Percentiles rank a stretch among this genome's conserved stretches.
phyloP scores from a whole-genome alignment of 1,140 invertebrate genomes.

The Teleogryllus occipitalis region DNA sequence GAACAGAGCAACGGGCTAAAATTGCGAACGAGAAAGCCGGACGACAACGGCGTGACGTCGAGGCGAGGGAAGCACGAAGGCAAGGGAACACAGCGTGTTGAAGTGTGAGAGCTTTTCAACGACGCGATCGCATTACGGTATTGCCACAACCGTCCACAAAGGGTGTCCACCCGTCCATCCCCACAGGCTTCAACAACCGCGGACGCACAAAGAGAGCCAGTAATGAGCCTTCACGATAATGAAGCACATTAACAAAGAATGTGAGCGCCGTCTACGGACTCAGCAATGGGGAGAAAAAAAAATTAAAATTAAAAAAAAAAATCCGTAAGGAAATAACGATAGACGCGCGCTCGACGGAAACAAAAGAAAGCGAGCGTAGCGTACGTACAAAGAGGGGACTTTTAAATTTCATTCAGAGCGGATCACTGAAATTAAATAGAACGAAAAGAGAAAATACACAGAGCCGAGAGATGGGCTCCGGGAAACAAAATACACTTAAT shows the following conservation, averaged over 20 bases:
- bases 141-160: no score
- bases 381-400: background rate
- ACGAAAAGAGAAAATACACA: background rate
- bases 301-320: background rate
- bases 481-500: background rate
- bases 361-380: background rate
- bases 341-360: background rate
- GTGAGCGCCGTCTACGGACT: background rate
- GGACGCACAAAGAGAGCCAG: background rate
- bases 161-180: no score
- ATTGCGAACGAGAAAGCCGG: no score
- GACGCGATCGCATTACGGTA: no score
- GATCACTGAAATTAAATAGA: background rate
- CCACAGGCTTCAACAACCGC: background rate
- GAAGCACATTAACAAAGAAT: slow-evolving; percentile 5
- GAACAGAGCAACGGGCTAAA: no score
- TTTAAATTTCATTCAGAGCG: background rate
- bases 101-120: no score
- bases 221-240: background rate
- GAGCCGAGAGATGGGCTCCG: background rate
- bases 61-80: no score
- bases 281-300: background rate
- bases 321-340: background rate
- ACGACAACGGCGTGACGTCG: no score
- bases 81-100: no score